Evolutionary conservation across 2,888 invertebrate genomes (phyloP), one percentile per base, ranked within the genome.

Genomic region (Drosophila nigritarsus): DNA sequence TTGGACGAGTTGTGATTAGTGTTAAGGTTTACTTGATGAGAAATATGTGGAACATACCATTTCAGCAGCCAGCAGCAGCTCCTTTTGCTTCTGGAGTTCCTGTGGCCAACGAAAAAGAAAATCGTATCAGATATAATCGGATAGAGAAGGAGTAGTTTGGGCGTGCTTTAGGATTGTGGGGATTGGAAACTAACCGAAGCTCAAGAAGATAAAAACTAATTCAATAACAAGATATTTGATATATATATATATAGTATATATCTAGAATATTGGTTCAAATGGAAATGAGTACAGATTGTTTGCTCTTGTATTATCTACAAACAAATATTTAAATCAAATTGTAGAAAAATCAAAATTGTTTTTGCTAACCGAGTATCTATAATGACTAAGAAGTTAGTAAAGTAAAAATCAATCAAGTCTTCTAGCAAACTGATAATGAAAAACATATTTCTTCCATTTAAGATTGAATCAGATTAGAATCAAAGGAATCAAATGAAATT

Each of bases 61-160:
- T 95, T 96, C 96, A 94, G 96, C 96, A 93, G 96, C 96, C 94
- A 96, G 95, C 94, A 96, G 95, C 94, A 96, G 95, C 94, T 96
- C 96, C 94, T 96, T 95, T 94, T 96, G 96, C 94, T 96, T 96
- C 94, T 95, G 97, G 95, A 97, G 96, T 96, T 97, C 97, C 94
- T 97, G 96, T 94, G 96, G 6, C 1, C 8, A 42, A 0, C n/a
- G 2, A 55, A 3, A 29, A 64, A 48, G n/a, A 8, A 0, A 36
- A 56, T 9, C 18, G 5, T 9, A 15, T 20, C 5, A 40, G 20
- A 42, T 15, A 29, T 18, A 15, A 18, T 29, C 18, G 24, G 27
- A 36, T 1, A 27, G 1, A 2, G 4, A 9, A 13, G 32, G 24
- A 38, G 45, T 4, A 8, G 0, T 45, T 7, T 45, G 45, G 24